Conservation (phyloP, 2,888 invertebrate genomes). For the Bombyx huttoni region DNA sequence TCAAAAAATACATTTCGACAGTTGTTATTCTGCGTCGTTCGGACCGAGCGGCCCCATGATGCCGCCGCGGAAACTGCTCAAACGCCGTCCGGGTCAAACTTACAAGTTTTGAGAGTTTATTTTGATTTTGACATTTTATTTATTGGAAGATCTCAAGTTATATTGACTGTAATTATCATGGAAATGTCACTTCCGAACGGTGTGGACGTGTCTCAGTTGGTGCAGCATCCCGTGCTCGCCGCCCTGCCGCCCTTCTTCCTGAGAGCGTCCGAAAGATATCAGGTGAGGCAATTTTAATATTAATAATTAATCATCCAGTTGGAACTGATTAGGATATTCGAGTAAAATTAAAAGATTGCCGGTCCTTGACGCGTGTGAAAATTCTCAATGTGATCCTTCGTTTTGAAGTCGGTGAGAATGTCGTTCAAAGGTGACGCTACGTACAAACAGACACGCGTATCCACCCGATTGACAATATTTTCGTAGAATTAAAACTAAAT, state of each 20-base stretch:
- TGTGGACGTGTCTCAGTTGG: constrained; percentile 88
- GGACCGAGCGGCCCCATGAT: no score
- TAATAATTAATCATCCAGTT: neutral
- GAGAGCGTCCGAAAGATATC: constrained; percentile 91
- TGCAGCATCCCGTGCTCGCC: constrained; percentile 88
- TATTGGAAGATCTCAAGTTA: constrained; percentile 1
- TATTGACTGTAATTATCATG: constrained; percentile 17
- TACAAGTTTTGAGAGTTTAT: constrained; percentile 9
- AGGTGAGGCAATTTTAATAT: constrained; percentile 49
- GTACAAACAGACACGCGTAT: no score
- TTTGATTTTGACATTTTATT: constrained; percentile 11
- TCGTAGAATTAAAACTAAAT: no score
- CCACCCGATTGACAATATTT: no score
- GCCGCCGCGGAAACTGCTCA: no score
- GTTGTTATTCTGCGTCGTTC: neutral
- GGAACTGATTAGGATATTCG: no score
- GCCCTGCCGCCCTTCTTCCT: constrained; percentile 90
- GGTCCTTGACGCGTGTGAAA: no score
- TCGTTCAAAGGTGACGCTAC: no score
- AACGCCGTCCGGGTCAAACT: constrained; percentile 1
- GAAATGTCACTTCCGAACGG: constrained; percentile 88
- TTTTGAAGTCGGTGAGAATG: no score
- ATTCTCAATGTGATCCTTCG: no score
- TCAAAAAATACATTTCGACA: constrained; percentile 1
- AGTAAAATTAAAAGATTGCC: no score